These are phyloP conservation scores for Antheraea pernyi DNA, from an alignment of 1,140 invertebrate species.

Conservation along the genomic window DNA sequence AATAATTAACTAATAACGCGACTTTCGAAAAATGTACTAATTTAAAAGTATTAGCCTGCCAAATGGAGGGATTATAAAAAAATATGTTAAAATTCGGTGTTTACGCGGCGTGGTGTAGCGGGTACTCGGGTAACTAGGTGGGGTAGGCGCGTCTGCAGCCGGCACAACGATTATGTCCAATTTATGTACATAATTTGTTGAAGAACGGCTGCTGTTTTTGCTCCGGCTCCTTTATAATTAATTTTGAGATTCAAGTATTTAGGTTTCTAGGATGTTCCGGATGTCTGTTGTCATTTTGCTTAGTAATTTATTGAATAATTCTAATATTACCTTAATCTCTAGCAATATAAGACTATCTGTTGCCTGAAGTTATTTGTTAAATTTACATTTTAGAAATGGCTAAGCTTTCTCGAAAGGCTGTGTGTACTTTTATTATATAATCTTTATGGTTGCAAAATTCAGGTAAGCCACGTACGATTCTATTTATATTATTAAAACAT, in stretches of 20 bases:
- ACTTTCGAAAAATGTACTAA: background rate
- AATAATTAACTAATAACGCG: too few species aligned
- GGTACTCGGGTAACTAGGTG: conserved; percentile 7
- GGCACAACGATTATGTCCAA: conserved; percentile 23
- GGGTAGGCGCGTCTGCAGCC: conserved; percentile 17
- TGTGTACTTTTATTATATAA: background rate
- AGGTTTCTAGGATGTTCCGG: background rate
- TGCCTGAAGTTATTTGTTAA: background rate
- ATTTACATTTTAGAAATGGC: background rate
- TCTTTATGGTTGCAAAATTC: background rate
- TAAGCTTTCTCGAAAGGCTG: background rate
- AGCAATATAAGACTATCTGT: background rate
- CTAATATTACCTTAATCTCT: background rate
- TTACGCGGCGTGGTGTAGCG: background rate
- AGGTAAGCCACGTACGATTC: background rate
- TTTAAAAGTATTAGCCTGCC: background rate
- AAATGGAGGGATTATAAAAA: background rate
- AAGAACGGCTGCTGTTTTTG: conserved; percentile 24
- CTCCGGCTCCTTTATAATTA: conserved; percentile 22
- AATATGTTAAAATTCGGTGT: conserved; percentile 1
- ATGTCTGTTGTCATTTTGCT: background rate
- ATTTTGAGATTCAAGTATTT: conserved; percentile 16
- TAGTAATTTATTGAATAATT: background rate
- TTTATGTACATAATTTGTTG: conserved; percentile 28
- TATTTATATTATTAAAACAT: background rate